These are phyloP conservation scores for Neoniphon sammara DNA, from an alignment of 2,797 vertebrate species.

Conservation along the genomic window DNA sequence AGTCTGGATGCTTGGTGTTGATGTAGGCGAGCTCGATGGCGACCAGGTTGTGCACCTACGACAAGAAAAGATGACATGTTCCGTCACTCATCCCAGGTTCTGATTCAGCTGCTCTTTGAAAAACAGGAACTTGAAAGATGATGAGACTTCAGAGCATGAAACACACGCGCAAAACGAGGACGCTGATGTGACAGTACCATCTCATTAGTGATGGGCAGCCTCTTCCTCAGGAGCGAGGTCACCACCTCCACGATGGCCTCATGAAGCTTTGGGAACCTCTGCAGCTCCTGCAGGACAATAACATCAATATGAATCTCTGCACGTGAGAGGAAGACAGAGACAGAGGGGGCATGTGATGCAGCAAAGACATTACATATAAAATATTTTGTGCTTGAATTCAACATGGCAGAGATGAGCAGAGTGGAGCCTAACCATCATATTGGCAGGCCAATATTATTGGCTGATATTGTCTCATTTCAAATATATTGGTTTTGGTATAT, in stretches of 20 bases:
- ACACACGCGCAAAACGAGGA: not conserved
- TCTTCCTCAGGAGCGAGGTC: conserved; percentile 94
- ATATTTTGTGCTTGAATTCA: no score
- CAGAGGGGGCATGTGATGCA: no score
- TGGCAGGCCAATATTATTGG: no score
- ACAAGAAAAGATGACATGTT: not conserved
- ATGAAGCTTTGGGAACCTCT: conserved; percentile 97
- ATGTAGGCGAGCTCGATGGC: conserved; percentile 99
- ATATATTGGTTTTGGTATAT: no score
- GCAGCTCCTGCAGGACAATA: conserved; percentile 85
- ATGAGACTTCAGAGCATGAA: not conserved
- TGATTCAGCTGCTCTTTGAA: not conserved
- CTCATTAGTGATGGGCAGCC: conserved; percentile 96
- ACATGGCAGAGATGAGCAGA: not conserved
- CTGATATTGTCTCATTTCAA: no score
- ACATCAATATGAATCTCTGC: not conserved
- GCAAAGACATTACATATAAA: no score
- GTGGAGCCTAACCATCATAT: no score
- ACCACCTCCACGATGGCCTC: conserved; percentile 99
- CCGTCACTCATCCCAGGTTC: accelerated
- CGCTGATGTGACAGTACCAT: conserved; percentile 84
- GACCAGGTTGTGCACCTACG: conserved; percentile 97
- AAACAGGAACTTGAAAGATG: not conserved
- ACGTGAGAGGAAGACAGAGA: not conserved
- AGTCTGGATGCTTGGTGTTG: conserved; percentile 99